Conservation (phyloP, 1,140 invertebrate species). For the Leptopilina boulardi region DNA sequence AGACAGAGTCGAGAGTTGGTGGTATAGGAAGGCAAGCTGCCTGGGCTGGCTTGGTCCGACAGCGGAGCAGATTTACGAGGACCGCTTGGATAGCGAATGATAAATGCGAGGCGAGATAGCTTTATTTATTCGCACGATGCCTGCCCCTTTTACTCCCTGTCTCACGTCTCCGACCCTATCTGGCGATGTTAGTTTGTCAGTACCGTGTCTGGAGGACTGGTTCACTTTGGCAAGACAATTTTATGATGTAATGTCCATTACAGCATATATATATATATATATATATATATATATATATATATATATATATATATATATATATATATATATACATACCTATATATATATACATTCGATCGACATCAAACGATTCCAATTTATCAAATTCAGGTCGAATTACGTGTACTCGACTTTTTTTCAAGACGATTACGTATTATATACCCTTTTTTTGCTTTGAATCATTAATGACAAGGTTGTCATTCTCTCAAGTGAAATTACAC, state of each 20-base stretch:
- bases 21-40: slow-evolving; percentile 56
- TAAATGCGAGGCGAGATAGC: slow-evolving; percentile 75
- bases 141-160: slow-evolving; percentile 47
- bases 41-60: slow-evolving; percentile 62
- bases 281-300: no score
- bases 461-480: no score
- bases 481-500: no score
- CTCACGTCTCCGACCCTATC: slow-evolving; percentile 45
- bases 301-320: no score
- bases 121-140: slow-evolving; percentile 75
- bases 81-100: slow-evolving; percentile 75
- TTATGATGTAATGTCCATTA: slow-evolving; percentile 11
- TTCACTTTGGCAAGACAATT: slow-evolving; percentile 9
- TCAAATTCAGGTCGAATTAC: no score
- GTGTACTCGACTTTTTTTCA: no score
- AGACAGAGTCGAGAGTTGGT: slow-evolving; percentile 65
- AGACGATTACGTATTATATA: no score
- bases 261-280: no score
- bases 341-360: no score
- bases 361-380: neutral
- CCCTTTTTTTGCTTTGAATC: no score
- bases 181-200: slow-evolving; percentile 40
- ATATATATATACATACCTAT: no score
- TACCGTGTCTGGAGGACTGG: slow-evolving; percentile 35
- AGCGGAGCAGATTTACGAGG: slow-evolving; percentile 75